Evolutionary conservation across 2,888 invertebrate species (phyloP).

Genomic region (Harmothoe impar): DNA sequence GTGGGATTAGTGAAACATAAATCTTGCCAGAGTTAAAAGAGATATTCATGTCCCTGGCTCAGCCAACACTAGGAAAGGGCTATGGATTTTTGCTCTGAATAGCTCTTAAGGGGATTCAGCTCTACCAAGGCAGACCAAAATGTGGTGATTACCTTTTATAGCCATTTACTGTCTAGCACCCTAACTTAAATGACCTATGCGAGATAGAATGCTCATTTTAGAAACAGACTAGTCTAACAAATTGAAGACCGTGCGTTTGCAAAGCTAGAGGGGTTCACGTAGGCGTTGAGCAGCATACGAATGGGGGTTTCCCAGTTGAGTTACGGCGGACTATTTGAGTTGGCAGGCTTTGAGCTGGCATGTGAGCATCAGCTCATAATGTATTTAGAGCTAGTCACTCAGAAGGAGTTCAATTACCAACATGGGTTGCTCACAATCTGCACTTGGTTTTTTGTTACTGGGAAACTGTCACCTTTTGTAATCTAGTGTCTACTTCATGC

Average conservation of each 20-base stretch:
- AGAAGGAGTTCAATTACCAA: neutral
- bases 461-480: too few relatives aligned
- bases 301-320: neutral
- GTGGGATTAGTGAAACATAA: constrained; percentile 12
- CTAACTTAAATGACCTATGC: too few relatives aligned
- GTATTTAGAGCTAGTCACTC: neutral
- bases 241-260: neutral
- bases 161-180: neutral
- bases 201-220: too few relatives aligned
- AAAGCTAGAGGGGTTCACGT: neutral
- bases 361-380: constrained; percentile 3
- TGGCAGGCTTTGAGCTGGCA: neutral
- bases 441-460: too few relatives aligned
- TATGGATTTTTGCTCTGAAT: neutral
- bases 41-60: neutral
- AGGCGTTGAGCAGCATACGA: neutral
- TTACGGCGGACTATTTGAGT: neutral
- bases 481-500: too few relatives aligned
- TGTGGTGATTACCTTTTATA: neutral
- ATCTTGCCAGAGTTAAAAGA: neutral
- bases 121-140: neutral
- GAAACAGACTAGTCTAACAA: neutral
- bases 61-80: neutral
- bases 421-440: too few relatives aligned
- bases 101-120: neutral